Conservation (phyloP, 2,797 vertebrate genomes). For the Mormyrus hasselquistii region DNA sequence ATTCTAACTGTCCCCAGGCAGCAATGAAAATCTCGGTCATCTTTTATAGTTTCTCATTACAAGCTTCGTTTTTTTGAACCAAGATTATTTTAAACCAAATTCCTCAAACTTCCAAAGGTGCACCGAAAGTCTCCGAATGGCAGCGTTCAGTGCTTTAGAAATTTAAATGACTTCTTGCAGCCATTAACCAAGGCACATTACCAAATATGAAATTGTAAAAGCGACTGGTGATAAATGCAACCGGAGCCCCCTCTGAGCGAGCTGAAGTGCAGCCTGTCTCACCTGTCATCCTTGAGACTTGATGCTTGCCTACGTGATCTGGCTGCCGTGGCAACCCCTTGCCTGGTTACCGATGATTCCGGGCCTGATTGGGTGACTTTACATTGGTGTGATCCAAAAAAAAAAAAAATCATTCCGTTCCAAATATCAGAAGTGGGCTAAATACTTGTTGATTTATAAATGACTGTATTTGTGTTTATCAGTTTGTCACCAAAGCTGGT, state of each 20-base stretch:
- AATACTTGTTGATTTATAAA: not conserved
- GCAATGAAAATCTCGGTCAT: constrained; percentile 8
- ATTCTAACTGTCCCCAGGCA: not conserved
- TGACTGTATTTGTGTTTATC: not conserved
- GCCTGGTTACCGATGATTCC: not conserved
- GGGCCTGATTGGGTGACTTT: not conserved
- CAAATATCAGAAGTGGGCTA: not conserved
- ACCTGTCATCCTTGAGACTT: constrained; percentile 8
- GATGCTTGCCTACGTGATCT: not conserved
- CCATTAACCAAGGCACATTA: not conserved
- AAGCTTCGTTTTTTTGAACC: not conserved
- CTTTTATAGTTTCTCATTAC: constrained; percentile 13
- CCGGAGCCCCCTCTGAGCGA: not conserved
- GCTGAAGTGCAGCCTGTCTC: constrained; percentile 17
- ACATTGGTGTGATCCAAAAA: not conserved
- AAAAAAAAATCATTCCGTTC: not conserved
- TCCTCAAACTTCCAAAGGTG: not conserved
- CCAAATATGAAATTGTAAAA: not conserved
- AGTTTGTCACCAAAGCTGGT: not conserved
- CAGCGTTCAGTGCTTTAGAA: not conserved
- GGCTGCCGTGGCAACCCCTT: not conserved
- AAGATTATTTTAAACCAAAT: constrained; percentile 3
- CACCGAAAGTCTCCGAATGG: not conserved
- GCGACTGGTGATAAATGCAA: not conserved
- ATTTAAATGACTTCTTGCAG: not conserved